Evolutionary conservation across 2,888 invertebrate genomes (phyloP), one percentile per base, ranked within the genome.

Genomic region (Alentia gelatinosa): DNA sequence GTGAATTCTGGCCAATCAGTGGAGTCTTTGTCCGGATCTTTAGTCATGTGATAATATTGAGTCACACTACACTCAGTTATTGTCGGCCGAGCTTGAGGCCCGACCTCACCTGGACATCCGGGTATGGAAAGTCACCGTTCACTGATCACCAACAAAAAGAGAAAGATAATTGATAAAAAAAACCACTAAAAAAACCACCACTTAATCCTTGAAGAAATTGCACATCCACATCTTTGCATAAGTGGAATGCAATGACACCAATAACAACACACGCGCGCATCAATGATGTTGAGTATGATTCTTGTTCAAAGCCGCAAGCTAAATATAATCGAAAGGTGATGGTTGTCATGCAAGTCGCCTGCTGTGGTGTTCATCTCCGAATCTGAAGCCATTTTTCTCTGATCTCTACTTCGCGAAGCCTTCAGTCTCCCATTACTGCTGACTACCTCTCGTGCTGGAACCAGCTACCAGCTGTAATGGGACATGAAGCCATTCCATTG

Each of bases 191-290:
- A n/a, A n/a, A n/a, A n/a, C n/a, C n/a, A n/a, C n/a, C n/a, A n/a
- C n/a, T 75, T 75, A 75, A 75, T 26, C 75, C 37, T 75, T 37
- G 35, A 75, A 47, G 47, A 86, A 86, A 47, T 86, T 86, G 86
- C 86, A 86, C 89, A 89, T 89, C 56, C 89, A 89, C 89, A 40
- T 68, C 63, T 92, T 93, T 93, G 93, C 93, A 93, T 92, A 93
- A 93, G 92, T 93, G 93, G 92, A 93, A 93, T 92, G 92, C 92
- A 83, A 92, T n/a, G n/a, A n/a, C n/a, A n/a, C n/a, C n/a, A 68
- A 88, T 74, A 86, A 40, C 40, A 50, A 89, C 86, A 86, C 86
- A 50, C 86, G 47, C 86, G 47, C 86, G 30, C n/a, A 42, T 47
- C 47, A 47, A 86, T 86, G 86, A 47, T 86, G 79, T 19, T 4